Conservation (phyloP, 1,140 invertebrate species). For the Tetramorium simillimum region DNA sequence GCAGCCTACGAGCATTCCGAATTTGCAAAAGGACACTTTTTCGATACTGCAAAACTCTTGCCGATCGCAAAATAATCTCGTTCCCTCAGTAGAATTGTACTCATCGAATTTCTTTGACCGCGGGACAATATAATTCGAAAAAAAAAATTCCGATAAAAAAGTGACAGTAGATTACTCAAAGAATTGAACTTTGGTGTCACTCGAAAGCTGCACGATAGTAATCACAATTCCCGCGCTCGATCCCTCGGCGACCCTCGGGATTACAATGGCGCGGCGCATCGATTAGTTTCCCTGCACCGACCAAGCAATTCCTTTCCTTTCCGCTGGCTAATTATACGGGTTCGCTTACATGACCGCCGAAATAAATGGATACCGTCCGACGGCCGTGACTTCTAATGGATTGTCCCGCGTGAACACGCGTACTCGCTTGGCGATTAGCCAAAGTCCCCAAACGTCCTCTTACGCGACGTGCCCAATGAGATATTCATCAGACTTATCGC, state of each 20-base stretch:
- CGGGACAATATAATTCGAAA: neutral
- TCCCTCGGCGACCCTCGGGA: neutral
- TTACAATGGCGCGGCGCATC: slow-evolving; percentile 16
- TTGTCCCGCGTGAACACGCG: slow-evolving; percentile 4
- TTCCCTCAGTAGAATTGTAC: neutral
- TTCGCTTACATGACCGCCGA: neutral
- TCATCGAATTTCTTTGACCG: neutral
- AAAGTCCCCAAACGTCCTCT: slow-evolving; percentile 55
- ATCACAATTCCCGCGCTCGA: neutral
- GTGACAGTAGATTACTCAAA: neutral
- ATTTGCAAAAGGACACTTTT: neutral
- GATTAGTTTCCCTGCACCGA: neutral
- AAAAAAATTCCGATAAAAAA: neutral
- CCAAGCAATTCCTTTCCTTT: neutral
- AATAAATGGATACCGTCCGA: slow-evolving; percentile 28
- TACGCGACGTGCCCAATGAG: slow-evolving; percentile 11
- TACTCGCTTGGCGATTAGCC: slow-evolving; percentile 45
- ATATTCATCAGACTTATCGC: slow-evolving; percentile 56
- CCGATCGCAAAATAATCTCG: neutral
- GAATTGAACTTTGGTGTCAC: neutral
- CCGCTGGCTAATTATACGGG: neutral
- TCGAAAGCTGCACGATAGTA: neutral
- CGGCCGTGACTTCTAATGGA: neutral
- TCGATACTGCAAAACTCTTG: neutral
- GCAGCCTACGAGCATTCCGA: neutral